Evolutionary conservation across 2,113 vertebrate genomes (phyloP).

Genomic region (Python bivittatus): DNA sequence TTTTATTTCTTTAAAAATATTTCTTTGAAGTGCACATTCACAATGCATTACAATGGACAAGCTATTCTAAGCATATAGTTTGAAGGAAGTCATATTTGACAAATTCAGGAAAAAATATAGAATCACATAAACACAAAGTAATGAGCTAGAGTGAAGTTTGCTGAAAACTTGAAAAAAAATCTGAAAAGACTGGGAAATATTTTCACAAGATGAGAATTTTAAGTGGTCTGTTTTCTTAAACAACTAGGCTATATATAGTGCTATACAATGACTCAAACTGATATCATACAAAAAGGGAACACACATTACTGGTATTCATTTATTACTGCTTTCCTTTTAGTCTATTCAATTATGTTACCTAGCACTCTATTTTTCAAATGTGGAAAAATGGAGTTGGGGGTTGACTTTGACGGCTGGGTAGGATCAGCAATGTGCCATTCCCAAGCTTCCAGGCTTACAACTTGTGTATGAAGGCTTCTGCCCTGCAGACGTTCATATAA

Average conservation of each 20-base stretch:
- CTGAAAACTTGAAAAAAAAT: not conserved
- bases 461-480: not conserved
- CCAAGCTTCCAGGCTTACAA: not conserved
- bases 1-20: not conserved
- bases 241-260: not conserved
- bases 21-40: not conserved
- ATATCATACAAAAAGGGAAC: not conserved
- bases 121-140: not conserved
- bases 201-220: not conserved
- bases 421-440: not conserved
- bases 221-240: not conserved
- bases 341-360: not conserved
- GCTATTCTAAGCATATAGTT: not conserved
- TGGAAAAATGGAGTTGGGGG: not conserved
- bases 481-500: not conserved
- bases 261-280: not conserved
- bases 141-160: not conserved
- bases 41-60: slow-evolving; percentile 11
- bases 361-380: not conserved
- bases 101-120: not conserved
- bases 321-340: not conserved
- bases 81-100: not conserved
- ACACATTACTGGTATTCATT: not conserved
- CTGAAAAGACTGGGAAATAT: not conserved
- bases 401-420: not conserved